Evolutionary conservation across 2,888 invertebrate species (phyloP), one percentile per base, ranked within the genome.

Genomic region (Lathronympha strigana): DNA sequence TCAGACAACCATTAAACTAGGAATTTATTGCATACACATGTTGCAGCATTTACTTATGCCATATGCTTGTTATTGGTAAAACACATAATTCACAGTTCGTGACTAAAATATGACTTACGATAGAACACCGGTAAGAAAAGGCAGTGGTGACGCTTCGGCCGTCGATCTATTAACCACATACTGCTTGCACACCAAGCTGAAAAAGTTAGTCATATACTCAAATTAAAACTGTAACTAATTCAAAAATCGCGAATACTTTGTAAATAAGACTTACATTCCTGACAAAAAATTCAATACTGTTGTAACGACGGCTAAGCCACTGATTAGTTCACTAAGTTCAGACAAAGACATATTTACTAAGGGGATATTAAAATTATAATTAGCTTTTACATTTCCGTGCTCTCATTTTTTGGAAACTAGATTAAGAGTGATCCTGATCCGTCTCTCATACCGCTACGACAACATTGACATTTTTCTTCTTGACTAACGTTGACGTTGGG

Each of bases 241-340:
- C n/a, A 36, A 11, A 49, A 33, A 33, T 25, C 38, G 11, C 1
- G 2, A 21, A 13, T 53, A 36, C 4, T 8, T 28, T 43, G 25
- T n/a, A 49, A 21, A 60, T 45, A 62, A 36, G 68, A 94, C 96
- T 94, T 94, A 97, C 97, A 94, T 93, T 90, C 97, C 97, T 67
- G 97, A 95, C 73, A 97, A 90, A 93, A 97, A 97, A 81, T 97
- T 97, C 68, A 96, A 87, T 72, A 97, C 94, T 15, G 97, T 97
- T 69, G 95, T 95, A 67, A 95, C 86, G 51, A 96, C 96, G 38
- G 97, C 97, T 69, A 86, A 71, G 68, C 74, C 76, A 53, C 88
- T 84, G 31, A 91, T 73, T 54, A 83, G 71, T 72, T 79, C 76
- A 68, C 78, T 84, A 36, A 75, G 67, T 60, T 80, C 76, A 49